These are phyloP conservation scores for Mesoclemmys tuberculata DNA, from an alignment of 2,113 vertebrate genomes.

Conservation along the genomic window DNA sequence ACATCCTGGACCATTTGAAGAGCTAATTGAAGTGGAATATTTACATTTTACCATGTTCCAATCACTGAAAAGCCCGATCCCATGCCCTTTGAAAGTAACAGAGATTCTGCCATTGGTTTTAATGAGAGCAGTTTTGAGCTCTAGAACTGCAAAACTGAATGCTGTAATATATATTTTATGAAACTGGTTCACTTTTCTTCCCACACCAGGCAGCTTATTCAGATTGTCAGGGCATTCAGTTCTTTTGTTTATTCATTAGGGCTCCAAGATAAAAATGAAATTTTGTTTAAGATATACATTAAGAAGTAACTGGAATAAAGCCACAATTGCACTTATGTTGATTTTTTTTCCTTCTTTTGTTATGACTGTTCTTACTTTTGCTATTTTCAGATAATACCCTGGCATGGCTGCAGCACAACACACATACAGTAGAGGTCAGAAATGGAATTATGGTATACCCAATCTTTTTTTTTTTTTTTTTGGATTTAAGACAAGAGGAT, in stretches of 20 bases:
- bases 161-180: not conserved
- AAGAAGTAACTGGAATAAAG: slow-evolving; percentile 67
- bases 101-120: not conserved
- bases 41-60: not conserved
- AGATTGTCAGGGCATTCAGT: slow-evolving; percentile 53
- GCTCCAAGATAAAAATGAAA: slow-evolving; percentile 58
- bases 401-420: slow-evolving; percentile 50
- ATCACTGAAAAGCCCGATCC: not conserved
- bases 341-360: slow-evolving; percentile 18
- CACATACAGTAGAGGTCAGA: not conserved
- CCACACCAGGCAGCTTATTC: slow-evolving; percentile 63
- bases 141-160: not conserved
- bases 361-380: slow-evolving; percentile 47
- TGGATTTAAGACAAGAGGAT: slow-evolving; percentile 29
- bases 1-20: not conserved
- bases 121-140: not conserved
- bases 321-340: slow-evolving; percentile 65
- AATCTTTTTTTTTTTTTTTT: not conserved
- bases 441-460: slow-evolving; percentile 21
- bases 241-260: slow-evolving; percentile 62
- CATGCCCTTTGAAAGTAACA: not conserved
- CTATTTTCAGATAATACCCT: slow-evolving; percentile 46
- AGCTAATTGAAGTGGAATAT: not conserved
- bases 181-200: not conserved
- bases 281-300: slow-evolving; percentile 42